Conservation (phyloP, 2,888 invertebrate genomes). For the Xanthorhoe spadicearia region DNA sequence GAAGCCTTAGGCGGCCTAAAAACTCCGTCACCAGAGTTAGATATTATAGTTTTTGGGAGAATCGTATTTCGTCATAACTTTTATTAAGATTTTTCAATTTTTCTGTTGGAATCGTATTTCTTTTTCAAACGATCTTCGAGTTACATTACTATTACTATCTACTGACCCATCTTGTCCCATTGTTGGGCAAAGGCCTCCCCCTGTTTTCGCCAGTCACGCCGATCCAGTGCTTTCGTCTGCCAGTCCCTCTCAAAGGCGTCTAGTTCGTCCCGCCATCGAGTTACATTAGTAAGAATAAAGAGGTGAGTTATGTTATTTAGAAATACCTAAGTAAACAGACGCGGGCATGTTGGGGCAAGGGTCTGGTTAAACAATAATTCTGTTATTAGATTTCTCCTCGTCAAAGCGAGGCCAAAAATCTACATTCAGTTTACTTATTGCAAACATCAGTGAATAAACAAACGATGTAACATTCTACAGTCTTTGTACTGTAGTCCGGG, state of each 20-base stretch:
- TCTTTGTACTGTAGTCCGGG: background rate
- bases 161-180: no score
- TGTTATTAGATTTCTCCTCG: constrained; percentile 58
- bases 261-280: no score
- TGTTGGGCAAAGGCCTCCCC: no score
- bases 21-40: no score
- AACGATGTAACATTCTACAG: background rate
- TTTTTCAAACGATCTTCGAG: constrained; percentile 8
- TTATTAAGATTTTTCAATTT: no score
- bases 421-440: constrained; percentile 29
- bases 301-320: constrained; percentile 59
- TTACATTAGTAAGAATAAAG: constrained; percentile 35
- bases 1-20: no score
- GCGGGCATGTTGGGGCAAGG: constrained; percentile 52
- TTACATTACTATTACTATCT: constrained; percentile 43
- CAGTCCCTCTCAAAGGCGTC: no score
- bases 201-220: no score
- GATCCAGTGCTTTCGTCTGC: no score
- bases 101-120: background rate
- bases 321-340: constrained; percentile 62
- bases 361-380: constrained; percentile 61
- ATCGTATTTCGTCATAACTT: no score
- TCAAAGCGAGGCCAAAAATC: constrained; percentile 29
- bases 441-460: constrained; percentile 9
- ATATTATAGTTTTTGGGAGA: background rate